phyloP scores from a whole-genome alignment of 2,113 vertebrate species.

The Rhizomys pruinosus region DNA sequence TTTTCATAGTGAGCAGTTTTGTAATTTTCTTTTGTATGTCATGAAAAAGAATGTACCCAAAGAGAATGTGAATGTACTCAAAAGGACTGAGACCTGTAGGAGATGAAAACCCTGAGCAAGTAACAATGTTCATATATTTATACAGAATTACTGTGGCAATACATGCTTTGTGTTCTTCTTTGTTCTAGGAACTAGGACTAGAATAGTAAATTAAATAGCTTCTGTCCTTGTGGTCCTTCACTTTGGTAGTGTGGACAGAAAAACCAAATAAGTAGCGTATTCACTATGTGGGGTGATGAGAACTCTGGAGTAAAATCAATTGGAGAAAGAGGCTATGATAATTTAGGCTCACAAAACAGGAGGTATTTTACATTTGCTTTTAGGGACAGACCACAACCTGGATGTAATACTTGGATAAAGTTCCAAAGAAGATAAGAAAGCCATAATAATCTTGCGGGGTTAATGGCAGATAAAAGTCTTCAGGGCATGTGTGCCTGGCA shows the following conservation, averaged over 20 bases:
- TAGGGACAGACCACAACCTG: not conserved
- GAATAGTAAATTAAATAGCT: not conserved
- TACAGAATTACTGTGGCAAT: not conserved
- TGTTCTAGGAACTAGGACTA: not conserved
- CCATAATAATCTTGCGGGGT: not conserved
- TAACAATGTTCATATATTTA: not conserved
- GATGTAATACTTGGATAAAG: not conserved
- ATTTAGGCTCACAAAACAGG: not conserved
- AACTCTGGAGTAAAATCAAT: not conserved
- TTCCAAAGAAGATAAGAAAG: not conserved
- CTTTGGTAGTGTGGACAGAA: not conserved
- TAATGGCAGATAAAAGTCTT: not conserved
- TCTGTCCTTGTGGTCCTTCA: not conserved
- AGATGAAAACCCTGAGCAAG: not conserved
- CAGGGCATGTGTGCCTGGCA: not conserved
- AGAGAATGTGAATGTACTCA: not conserved
- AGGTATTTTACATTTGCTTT: not conserved
- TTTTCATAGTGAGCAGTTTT: not conserved
- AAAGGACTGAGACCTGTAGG: not conserved
- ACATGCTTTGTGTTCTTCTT: not conserved
- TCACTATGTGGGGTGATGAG: not conserved
- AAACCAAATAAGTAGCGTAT: not conserved
- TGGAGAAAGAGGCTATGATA: not conserved
- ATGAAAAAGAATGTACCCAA: constrained; percentile 28
- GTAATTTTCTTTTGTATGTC: not conserved